Evolutionary conservation across 2,113 vertebrate genomes (phyloP).

Genomic region (Anas platyrhynchos): DNA sequence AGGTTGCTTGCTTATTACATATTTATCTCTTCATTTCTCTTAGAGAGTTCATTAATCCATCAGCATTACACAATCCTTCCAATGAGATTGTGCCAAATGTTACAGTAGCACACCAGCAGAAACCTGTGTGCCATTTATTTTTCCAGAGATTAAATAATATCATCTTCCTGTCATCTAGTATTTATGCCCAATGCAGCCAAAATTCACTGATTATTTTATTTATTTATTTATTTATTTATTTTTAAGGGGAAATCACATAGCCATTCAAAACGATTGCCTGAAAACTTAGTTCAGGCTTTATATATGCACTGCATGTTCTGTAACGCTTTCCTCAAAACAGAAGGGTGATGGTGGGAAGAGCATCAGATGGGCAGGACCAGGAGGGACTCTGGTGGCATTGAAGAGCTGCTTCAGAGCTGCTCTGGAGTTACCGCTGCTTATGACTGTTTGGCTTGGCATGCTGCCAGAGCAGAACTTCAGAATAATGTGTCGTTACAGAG

Average conservation of each 20-base stretch:
- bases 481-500: conserved; percentile 67
- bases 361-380: neutral
- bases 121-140: neutral
- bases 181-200: neutral
- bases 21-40: conserved; percentile 22
- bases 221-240: neutral
- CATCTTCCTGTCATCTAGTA: conserved; percentile 37
- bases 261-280: neutral
- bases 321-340: neutral
- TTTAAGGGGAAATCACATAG: neutral
- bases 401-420: conserved; percentile 68
- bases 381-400: conserved; percentile 52
- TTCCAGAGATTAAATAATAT: conserved; percentile 45
- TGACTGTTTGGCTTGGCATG: conserved; percentile 73
- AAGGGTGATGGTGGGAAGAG: neutral
- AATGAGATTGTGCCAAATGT: conserved; percentile 22
- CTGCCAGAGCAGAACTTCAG: conserved; percentile 76
- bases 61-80: conserved; percentile 48
- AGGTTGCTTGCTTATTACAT: conserved; percentile 7
- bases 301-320: neutral
- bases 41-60: conserved; percentile 24
- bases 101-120: conserved; percentile 44
- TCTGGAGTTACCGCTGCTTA: conserved; percentile 74
- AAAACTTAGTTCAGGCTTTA: conserved; percentile 36
- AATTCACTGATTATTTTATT: conserved; percentile 4